A percentile compares a stretch with the other conserved stretches of the same genome.
Conservation (phyloP, 2,888 invertebrate species). For the Latrodectus hesperus region DNA sequence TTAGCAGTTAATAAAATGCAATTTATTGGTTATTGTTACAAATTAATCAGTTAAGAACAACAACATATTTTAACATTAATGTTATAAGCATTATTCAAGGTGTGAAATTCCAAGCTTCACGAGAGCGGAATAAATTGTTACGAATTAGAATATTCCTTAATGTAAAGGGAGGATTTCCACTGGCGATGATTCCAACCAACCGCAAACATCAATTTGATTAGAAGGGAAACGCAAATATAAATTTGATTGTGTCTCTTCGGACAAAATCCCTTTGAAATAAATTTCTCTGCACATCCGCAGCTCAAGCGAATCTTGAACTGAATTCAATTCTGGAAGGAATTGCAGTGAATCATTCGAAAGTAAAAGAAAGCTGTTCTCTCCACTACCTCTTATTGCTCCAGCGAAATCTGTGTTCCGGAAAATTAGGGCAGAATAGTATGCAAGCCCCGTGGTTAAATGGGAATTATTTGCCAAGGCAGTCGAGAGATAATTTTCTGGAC, state of each 20-base stretch:
- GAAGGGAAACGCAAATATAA: conserved; percentile 16
- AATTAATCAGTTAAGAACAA: no score
- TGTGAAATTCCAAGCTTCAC: no score
- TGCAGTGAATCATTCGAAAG: conserved; percentile 27
- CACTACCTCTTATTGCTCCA: not conserved
- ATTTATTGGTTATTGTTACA: no score
- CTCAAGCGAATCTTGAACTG: conserved; percentile 6
- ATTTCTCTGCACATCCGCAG: not conserved
- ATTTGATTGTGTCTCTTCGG: conserved; percentile 37
- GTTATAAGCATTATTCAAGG: no score
- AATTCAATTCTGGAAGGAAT: conserved; percentile 20
- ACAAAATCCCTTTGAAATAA: not conserved
- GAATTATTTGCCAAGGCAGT: conserved; percentile 44
- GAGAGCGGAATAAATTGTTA: no score
- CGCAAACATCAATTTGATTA: conserved; percentile 5
- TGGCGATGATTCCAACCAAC: not conserved
- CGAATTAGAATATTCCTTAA: no score
- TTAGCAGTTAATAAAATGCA: no score
- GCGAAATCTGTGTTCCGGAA: not conserved
- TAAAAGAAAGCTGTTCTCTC: not conserved
- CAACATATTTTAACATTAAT: no score
- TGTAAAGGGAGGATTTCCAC: not conserved
- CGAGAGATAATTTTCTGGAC: not conserved
- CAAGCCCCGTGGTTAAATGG: conserved; percentile 31
- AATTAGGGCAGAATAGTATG: not conserved